Conservation (phyloP, 2,113 vertebrate species). For the Pionites leucogaster region DNA sequence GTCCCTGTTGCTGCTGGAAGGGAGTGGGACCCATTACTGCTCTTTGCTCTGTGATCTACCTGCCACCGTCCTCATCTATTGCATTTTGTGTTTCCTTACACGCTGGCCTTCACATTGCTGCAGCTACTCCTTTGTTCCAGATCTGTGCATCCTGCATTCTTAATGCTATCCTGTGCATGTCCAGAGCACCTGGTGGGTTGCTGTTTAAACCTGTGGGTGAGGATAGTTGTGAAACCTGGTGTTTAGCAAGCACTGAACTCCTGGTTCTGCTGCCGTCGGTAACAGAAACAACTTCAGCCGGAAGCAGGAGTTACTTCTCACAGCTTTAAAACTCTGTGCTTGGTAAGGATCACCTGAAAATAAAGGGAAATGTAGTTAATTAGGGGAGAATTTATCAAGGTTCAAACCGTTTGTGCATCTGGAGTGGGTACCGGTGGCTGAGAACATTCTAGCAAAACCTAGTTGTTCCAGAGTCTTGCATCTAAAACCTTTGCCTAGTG, state of each 20-base stretch:
- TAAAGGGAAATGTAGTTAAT: background rate
- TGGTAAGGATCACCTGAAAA: background rate
- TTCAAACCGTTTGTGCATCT: background rate
- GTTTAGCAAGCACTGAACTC: background rate
- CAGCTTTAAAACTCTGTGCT: background rate
- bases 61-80: background rate
- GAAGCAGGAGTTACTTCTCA: background rate
- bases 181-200: background rate
- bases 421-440: background rate
- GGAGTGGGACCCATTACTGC: background rate
- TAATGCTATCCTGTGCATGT: background rate
- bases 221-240: background rate
- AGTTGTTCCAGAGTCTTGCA: background rate
- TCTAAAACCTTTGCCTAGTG: background rate
- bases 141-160: background rate
- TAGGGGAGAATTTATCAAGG: background rate
- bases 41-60: background rate
- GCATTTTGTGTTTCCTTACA: background rate
- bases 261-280: background rate
- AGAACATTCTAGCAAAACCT: background rate
- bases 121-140: background rate
- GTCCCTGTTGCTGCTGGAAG: background rate
- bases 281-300: background rate
- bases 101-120: background rate
- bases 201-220: background rate